Conservation (phyloP, 1,140 invertebrate species). For the Pinna nobilis region DNA sequence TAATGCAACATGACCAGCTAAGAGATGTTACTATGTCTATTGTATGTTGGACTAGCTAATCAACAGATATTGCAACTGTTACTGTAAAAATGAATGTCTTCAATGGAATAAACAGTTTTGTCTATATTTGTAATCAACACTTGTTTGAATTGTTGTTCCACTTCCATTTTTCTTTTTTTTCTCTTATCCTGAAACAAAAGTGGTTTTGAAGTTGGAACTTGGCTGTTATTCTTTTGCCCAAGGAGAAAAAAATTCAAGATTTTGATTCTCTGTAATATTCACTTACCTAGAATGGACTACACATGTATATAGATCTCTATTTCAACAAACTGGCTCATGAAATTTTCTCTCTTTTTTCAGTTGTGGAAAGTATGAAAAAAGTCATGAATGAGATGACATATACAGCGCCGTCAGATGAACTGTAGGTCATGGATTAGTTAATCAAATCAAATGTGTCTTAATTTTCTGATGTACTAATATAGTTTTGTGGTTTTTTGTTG, state of each 20-base stretch:
- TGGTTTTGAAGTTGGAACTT: neutral
- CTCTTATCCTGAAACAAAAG: neutral
- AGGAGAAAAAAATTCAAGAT: neutral
- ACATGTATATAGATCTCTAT: neutral
- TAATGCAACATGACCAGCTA: no score
- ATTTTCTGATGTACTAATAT: no score
- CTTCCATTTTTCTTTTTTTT: neutral
- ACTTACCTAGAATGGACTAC: neutral
- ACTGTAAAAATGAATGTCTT: no score
- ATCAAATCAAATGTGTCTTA: no score
- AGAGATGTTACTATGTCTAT: no score
- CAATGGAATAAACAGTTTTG: no score
- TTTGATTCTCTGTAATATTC: neutral
- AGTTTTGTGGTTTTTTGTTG: no score
- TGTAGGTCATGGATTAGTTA: no score
- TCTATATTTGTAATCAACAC: no score
- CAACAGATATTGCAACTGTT: no score
- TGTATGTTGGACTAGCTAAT: no score
- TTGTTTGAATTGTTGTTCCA: no score
- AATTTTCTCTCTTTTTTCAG: constrained; percentile 36
- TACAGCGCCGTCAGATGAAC: neutral
- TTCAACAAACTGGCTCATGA: neutral
- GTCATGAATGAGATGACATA: neutral
- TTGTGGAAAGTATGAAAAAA: constrained; percentile 44
- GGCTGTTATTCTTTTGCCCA: neutral